These are phyloP conservation scores for Crax fasciolata DNA, from an alignment of 2,797 vertebrate species.

Conservation along the genomic window DNA sequence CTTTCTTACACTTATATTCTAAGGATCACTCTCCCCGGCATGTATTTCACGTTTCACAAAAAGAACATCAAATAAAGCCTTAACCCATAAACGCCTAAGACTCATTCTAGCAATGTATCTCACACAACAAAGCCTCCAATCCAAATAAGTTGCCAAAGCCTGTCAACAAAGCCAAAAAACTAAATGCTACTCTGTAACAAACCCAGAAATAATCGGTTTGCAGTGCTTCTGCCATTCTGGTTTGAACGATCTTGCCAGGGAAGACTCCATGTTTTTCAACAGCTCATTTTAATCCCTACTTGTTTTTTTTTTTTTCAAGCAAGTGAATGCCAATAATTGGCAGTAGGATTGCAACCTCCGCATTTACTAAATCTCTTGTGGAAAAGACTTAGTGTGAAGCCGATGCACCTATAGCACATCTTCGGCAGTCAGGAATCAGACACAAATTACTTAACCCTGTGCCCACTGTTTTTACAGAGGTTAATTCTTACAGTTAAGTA, in stretches of 20 bases:
- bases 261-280: neutral
- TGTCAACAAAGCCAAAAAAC: neutral
- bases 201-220: rapidly evolving
- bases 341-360: neutral
- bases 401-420: rapidly evolving
- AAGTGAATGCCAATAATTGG: neutral
- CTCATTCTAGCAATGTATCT: neutral
- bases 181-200: neutral
- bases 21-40: neutral
- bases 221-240: neutral
- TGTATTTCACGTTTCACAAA: neutral
- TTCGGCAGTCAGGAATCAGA: neutral
- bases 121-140: neutral
- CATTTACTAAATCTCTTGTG: neutral
- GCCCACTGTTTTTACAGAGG: neutral
- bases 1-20: neutral
- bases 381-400: neutral
- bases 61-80: neutral
- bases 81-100: neutral
- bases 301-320: neutral
- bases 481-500: neutral
- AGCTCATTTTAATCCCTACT: neutral
- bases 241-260: neutral
- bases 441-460: neutral
- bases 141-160: neutral